Evolutionary conservation across 2,113 vertebrate genomes (phyloP).

Genomic region (Callionymus lyra): DNA sequence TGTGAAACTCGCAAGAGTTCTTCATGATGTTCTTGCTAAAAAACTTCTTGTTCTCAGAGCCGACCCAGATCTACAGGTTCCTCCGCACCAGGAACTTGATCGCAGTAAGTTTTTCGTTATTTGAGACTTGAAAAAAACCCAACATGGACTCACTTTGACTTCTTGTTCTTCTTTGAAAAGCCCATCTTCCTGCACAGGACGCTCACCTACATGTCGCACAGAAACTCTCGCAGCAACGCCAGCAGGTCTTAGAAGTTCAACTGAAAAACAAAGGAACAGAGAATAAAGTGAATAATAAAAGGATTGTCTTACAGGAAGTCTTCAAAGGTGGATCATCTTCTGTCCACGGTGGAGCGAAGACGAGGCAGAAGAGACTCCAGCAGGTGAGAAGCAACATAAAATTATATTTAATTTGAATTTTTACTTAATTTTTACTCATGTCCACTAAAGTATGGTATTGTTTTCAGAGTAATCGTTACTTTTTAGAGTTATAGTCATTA

Average conservation of each 20-base stretch:
- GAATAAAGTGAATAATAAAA: not conserved
- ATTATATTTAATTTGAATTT: too few species aligned
- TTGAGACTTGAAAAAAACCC: not conserved
- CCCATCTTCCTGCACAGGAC: slow-evolving; percentile 98
- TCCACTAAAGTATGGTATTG: too few species aligned
- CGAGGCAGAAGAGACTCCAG: slow-evolving; percentile 86
- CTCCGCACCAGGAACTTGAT: slow-evolving; percentile 95
- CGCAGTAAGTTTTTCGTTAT: slow-evolving; percentile 75
- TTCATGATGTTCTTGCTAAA: slow-evolving; percentile 18
- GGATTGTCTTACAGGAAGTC: slow-evolving; percentile 70
- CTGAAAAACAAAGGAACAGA: not conserved
- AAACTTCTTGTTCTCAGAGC: too few species aligned
- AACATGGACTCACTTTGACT: not conserved
- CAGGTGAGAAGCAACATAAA: slow-evolving; percentile 73
- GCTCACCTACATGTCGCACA: slow-evolving; percentile 95
- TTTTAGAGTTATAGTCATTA: too few species aligned
- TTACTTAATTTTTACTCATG: too few species aligned
- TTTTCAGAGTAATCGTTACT: too few species aligned
- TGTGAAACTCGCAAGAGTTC: slow-evolving; percentile 7
- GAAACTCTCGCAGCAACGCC: slow-evolving; percentile 86
- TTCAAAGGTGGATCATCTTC: slow-evolving; percentile 87
- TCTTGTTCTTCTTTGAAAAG: slow-evolving; percentile 57
- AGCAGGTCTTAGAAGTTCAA: slow-evolving; percentile 86
- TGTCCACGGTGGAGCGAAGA: slow-evolving; percentile 91
- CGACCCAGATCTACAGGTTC: slow-evolving; percentile 98